Evolutionary conservation across 2,797 vertebrate species (phyloP).

Genomic region (Gymnothorax reevesii): DNA sequence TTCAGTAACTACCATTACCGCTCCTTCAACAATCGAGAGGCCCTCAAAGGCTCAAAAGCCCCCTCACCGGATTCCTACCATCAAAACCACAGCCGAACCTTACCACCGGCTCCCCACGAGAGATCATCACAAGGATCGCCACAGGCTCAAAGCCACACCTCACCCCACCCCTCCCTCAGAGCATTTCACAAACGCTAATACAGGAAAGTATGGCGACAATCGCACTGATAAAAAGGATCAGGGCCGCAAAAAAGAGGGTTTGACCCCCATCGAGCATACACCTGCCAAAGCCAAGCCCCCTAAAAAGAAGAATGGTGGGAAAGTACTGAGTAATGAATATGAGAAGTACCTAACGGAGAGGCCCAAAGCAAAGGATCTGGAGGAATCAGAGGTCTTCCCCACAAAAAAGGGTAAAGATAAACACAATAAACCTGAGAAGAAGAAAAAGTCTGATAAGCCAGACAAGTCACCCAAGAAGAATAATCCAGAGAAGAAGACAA

Average conservation of each 20-base stretch:
- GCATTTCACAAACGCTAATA: slow-evolving; percentile 54
- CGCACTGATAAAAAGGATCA: slow-evolving; percentile 68
- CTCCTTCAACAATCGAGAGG: slow-evolving; percentile 62
- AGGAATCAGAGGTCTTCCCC: slow-evolving; percentile 60
- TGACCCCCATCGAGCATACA: slow-evolving; percentile 66
- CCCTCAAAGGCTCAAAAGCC: slow-evolving; percentile 57
- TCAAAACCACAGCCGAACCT: slow-evolving; percentile 51
- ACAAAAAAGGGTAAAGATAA: slow-evolving; percentile 68
- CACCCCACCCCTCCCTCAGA: slow-evolving; percentile 54
- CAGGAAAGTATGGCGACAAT: slow-evolving; percentile 67
- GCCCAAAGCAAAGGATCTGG: slow-evolving; percentile 60
- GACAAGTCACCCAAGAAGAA: slow-evolving; percentile 73
- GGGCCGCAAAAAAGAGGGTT: slow-evolving; percentile 55
- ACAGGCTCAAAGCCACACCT: slow-evolving; percentile 62
- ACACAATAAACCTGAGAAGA: slow-evolving; percentile 65
- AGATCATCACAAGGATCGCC: slow-evolving; percentile 63
- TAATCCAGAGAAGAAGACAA: slow-evolving; percentile 73
- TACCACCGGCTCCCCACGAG: slow-evolving; percentile 59
- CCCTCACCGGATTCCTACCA: slow-evolving; percentile 44
- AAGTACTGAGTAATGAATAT: slow-evolving; percentile 73
- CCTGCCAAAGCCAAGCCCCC: slow-evolving; percentile 64
- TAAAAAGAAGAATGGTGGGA: slow-evolving; percentile 70
- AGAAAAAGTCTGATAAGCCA: slow-evolving; percentile 69
- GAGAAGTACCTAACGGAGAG: slow-evolving; percentile 66
- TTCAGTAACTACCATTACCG: slow-evolving; percentile 24